Percentiles rank a stretch among this genome's conserved stretches.
phyloP scores from a whole-genome alignment of 2,888 invertebrate genomes.

The Lagria hirta region DNA sequence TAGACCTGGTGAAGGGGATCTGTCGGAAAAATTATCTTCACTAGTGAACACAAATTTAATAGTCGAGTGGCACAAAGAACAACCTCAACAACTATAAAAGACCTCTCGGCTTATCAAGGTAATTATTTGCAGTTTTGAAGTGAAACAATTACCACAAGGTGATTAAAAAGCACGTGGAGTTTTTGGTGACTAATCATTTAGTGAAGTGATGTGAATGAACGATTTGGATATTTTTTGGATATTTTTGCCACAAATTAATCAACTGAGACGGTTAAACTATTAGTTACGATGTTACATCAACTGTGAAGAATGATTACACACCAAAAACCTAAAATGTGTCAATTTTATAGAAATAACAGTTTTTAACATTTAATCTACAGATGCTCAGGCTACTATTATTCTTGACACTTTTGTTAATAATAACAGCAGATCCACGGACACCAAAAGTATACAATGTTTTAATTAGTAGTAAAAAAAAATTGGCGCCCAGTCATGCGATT shows the following conservation, averaged over 20 bases:
- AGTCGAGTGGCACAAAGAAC: slow-evolving; percentile 26
- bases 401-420: slow-evolving; percentile 29
- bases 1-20: slow-evolving; percentile 35
- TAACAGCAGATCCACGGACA: slow-evolving; percentile 33
- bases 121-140: slow-evolving; percentile 41
- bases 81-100: slow-evolving; percentile 38
- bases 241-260: too few relatives aligned
- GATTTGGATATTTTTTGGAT: too few relatives aligned
- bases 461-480: slow-evolving; percentile 41
- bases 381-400: slow-evolving; percentile 34
- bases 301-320: too few relatives aligned
- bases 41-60: slow-evolving; percentile 22
- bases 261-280: too few relatives aligned
- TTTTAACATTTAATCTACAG: too few relatives aligned
- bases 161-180: slow-evolving; percentile 22
- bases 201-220: not conserved
- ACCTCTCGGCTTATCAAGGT: slow-evolving; percentile 42
- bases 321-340: too few relatives aligned
- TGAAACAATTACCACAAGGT: slow-evolving; percentile 32
- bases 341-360: too few relatives aligned
- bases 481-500: slow-evolving; percentile 43
- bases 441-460: slow-evolving; percentile 43
- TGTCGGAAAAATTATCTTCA: slow-evolving; percentile 34
- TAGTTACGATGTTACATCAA: too few relatives aligned
- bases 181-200: slow-evolving; percentile 7